A percentile compares a stretch with the other conserved stretches of the same genome.
Evolutionary conservation across 1,140 invertebrate species (phyloP).

Genomic region (Aplysia californica): DNA sequence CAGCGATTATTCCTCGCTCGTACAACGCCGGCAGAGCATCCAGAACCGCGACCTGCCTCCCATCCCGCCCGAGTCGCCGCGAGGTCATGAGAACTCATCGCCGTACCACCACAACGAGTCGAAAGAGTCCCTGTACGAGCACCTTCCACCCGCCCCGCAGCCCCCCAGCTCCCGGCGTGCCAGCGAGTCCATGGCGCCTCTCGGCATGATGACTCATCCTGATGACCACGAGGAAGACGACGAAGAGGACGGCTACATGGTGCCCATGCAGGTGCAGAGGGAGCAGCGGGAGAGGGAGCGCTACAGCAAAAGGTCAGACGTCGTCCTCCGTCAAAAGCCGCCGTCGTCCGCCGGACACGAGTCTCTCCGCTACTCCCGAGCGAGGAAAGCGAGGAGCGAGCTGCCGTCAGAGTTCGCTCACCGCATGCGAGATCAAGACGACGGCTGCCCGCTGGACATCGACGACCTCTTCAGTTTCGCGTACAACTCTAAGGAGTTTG

Average conservation of each 20-base stretch:
- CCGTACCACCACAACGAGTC: slow-evolving; percentile 12
- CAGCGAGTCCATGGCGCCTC: slow-evolving; percentile 1
- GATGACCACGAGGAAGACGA: slow-evolving; percentile 6
- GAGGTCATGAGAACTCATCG: neutral
- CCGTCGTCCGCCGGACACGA: slow-evolving; percentile 40
- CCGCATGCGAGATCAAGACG: slow-evolving; percentile 3
- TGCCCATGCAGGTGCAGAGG: slow-evolving; percentile 40
- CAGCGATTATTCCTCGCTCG: neutral
- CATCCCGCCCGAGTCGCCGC: slow-evolving; percentile 34
- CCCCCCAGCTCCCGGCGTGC: slow-evolving; percentile 33
- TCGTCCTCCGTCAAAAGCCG: slow-evolving; percentile 40
- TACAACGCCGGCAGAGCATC: slow-evolving; percentile 19
- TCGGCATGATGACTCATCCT: too few species aligned
- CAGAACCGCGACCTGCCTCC: slow-evolving; percentile 58
- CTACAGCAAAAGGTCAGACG: slow-evolving; percentile 32
- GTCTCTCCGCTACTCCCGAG: slow-evolving; percentile 12
- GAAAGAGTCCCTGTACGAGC: slow-evolving; percentile 57
- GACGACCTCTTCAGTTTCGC: slow-evolving; percentile 42
- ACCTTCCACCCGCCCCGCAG: slow-evolving; percentile 51
- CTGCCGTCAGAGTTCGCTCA: slow-evolving; percentile 20
- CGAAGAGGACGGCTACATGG: slow-evolving; percentile 59
- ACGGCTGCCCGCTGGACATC: slow-evolving; percentile 33
- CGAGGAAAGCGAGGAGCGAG: slow-evolving; percentile 38
- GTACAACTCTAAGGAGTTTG: slow-evolving; percentile 13
- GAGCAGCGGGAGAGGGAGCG: too few species aligned